Evolutionary conservation across 2,888 invertebrate species (phyloP), one percentile per base, ranked within the genome.

Genomic region (Spatulosminthurus flaviceps): DNA sequence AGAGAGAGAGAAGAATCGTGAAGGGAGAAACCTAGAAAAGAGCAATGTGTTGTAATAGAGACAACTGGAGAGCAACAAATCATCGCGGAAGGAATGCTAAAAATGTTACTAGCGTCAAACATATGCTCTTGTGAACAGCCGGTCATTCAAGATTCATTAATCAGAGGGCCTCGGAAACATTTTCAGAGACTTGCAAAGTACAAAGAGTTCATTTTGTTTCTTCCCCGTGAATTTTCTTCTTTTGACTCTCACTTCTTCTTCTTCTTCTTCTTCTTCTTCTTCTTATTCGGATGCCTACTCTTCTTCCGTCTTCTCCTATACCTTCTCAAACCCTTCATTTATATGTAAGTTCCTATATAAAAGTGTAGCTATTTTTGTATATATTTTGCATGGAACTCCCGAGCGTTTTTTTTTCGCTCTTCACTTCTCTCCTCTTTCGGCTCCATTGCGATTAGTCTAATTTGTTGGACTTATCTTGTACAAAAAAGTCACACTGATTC

Each of bases 151-250:
- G 78, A 78, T 78, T 78, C 78, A 78, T 78, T 78, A 78, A 78
- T 78, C 78, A 78, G 78, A 19, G 64, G 64, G 28, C 28, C 76
- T 76, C 76, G 69, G 72, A 72, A 78, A 78, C 78, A 78, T 78
- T 78, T 66, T 72, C 78, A 61, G 26, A 78, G 72, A 72, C 66
- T 78, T 71, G 73, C 61, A 43, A 72, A 78, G 78, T 72, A 80
- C 80, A 80, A 80, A 80, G 80, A 80, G 78, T 78, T 80, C 80
- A 80, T 80, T 80, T 80, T 78, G 80, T 80, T 78, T 66, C 77
- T 72, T 61, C 74, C 75, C 69, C 60, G 28, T 69, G 75, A 67
- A 76, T 79, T 79, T 75, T 79, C 70, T 79, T 79, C 74, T 34
- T 74, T 34, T 34, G 34, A 34, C 34, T 34, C 61, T 67, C 41